Evolutionary conservation across 2,888 invertebrate species (phyloP), one percentile per base, ranked within the genome.

Genomic region (Lymantria dispar): DNA sequence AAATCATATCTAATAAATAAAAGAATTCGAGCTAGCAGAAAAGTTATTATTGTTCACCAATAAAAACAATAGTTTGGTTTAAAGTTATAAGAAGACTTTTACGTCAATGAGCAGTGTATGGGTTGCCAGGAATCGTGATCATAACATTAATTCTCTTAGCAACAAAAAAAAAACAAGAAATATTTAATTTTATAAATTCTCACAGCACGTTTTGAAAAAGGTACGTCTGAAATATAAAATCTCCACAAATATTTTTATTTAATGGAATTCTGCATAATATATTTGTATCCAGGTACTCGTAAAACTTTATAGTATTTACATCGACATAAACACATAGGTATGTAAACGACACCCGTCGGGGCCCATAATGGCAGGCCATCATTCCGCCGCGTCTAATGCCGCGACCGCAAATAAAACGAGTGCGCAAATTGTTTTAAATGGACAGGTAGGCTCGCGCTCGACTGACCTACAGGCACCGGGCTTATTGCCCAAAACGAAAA

Each of bases 351-450:
- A 70, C 62, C 22, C 70, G 64, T 70, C 64, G 69, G 56, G 60
- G 38, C 38, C 48, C 48, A 47, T 85, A 83, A 86, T 85, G 78
- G 78, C 79, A 60, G 67, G 55, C 38, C 80, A 80, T 80, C 78
- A 80, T 76, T 74, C 72, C 72, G 60, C 65, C 64, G 70, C 59
- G 65, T 72, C 83, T 84, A 83, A 85, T 80, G 79, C 72, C 77
- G 72, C 68, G 72, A 72, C 73, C 64, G 58, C 74, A 83, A 83
- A 82, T 67, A 83, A 81, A 74, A 81, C 67, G 72, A 81, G 73
- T 74, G 72, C 40, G 72, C 79, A 88, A 89, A 90, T 90, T 90
- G 87, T 88, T 90, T 89, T 86, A 89, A 89, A 90, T 87, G 85
- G 71, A 77, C 87, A 87, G 87, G 86, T 84, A 84, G 81, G 80